These are phyloP conservation scores for Danio rerio DNA, from an alignment of 2,113 vertebrate genomes.

Conservation along the genomic window GRCz12tu NC_133181.1:52278501-52279000, in stretches of 20 bases:
- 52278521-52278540: neutral
- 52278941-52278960: neutral
- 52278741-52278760: constrained; percentile 9
- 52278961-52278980: constrained; percentile 11
- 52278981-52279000: neutral
- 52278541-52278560: neutral
- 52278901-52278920: constrained; percentile 20
- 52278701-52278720: constrained; percentile 65
- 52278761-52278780: constrained; percentile 65
- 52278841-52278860: neutral
- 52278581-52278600: neutral
- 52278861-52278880: neutral
- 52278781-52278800: constrained; percentile 59
- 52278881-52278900: constrained; percentile 18
- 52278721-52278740: constrained; percentile 70
- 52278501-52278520: neutral
- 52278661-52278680: constrained; percentile 35
- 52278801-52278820: constrained; percentile 53
- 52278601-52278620: neutral
- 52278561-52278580: neutral
- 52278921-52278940: neutral
- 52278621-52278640: neutral
- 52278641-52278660: constrained; percentile 10
- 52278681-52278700: constrained; percentile 47
- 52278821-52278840: constrained; percentile 9